Evolutionary conservation across 2,888 invertebrate species (phyloP).

Genomic region (Petrolisthes manimaculis): DNA sequence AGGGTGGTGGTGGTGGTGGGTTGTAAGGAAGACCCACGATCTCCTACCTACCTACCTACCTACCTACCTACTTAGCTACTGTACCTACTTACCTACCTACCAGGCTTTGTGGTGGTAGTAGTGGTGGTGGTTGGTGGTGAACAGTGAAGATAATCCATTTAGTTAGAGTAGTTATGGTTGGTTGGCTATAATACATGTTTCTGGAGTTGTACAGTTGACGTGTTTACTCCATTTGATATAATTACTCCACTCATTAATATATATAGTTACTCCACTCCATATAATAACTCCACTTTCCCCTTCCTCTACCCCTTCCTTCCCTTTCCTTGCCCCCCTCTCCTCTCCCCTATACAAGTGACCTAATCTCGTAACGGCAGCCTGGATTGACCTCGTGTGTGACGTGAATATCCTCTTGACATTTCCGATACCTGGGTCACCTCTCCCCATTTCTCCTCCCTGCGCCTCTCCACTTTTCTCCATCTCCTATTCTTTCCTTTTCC

Average conservation of each 20-base stretch:
- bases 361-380: not conserved
- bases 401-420: not conserved
- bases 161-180: no score
- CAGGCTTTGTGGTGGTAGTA: no score
- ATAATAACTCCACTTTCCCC: not conserved
- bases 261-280: not conserved
- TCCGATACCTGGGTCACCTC: not conserved
- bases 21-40: no score
- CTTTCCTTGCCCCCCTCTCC: not conserved
- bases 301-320: not conserved
- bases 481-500: not conserved
- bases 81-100: no score
- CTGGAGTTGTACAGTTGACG: no score
- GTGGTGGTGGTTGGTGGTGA: no score
- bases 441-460: not conserved
- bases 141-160: no score
- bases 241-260: no score
- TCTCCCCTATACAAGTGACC: not conserved
- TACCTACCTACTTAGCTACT: no score
- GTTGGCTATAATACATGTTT: no score
- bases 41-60: no score
- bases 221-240: no score
- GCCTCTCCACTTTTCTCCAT: not conserved
- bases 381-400: not conserved
- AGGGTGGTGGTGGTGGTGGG: not conserved